These are phyloP conservation scores for Actinernus sp. DNA, from an alignment of 92 coral and sea anemone species.

Conservation along the genomic window DNA sequence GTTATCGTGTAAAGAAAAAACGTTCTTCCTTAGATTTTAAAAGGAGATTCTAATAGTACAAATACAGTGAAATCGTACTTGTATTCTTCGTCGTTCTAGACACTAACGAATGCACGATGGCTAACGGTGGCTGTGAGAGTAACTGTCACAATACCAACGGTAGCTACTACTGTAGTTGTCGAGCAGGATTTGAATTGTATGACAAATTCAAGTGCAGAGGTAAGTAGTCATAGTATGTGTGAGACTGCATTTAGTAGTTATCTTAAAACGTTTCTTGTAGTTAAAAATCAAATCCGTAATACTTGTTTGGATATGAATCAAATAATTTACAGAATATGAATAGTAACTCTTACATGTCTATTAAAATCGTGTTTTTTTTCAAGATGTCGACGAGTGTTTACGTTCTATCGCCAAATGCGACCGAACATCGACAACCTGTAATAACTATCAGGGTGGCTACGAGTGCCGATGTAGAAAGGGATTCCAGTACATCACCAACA, in stretches of 20 bases:
- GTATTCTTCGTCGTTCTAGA: slow-evolving; percentile 46
- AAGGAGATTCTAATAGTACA: too few species aligned
- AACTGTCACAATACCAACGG: slow-evolving; percentile 79
- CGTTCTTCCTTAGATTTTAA: too few species aligned
- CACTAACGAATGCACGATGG: slow-evolving; percentile 70
- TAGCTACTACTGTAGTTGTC: slow-evolving; percentile 79
- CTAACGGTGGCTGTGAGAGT: slow-evolving; percentile 80
- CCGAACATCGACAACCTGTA: slow-evolving; percentile 63
- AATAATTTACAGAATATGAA: too few species aligned
- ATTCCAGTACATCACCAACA: slow-evolving; percentile 57
- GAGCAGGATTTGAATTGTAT: slow-evolving; percentile 63
- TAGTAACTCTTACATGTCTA: too few species aligned
- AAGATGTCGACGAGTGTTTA: slow-evolving; percentile 86
- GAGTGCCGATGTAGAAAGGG: slow-evolving; percentile 83
- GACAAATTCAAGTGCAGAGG: slow-evolving; percentile 58
- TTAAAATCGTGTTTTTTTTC: neutral
- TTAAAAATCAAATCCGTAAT: too few species aligned
- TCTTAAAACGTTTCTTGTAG: too few species aligned
- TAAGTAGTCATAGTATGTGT: slow-evolving; percentile 2
- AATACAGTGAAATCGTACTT: too few species aligned
- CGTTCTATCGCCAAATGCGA: slow-evolving; percentile 57
- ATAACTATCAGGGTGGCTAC: slow-evolving; percentile 68
- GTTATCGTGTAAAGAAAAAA: too few species aligned
- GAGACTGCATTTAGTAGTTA: too few species aligned
- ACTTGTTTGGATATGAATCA: too few species aligned